phyloP scores from a whole-genome alignment of 2,113 vertebrate species.

The Brienomyrus longianalis region DNA sequence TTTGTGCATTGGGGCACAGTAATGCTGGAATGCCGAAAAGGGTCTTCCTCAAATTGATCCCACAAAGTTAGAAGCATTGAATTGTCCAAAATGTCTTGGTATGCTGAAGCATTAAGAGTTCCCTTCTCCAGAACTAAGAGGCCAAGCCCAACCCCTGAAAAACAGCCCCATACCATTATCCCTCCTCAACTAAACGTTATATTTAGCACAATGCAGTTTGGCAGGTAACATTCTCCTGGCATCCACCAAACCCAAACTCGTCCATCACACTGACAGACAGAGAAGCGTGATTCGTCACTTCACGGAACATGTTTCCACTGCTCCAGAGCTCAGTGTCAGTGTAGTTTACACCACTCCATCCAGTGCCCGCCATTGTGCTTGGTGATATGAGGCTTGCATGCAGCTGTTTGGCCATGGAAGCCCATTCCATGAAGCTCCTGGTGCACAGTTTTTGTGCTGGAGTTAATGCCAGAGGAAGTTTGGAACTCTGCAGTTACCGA shows the following conservation, averaged over 20 bases:
- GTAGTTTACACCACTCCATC: background rate
- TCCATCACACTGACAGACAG: background rate
- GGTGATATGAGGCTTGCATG: background rate
- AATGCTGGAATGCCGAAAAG: background rate
- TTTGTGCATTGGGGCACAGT: background rate
- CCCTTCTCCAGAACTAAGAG: background rate
- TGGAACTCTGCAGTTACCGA: background rate
- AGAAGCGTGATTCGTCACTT: background rate
- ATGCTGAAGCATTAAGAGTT: background rate
- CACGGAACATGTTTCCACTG: background rate
- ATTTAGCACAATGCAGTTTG: background rate
- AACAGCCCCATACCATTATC: background rate
- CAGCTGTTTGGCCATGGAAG: background rate
- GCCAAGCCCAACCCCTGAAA: background rate
- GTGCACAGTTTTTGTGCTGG: background rate
- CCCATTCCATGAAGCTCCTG: background rate
- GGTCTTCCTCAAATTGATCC: background rate
- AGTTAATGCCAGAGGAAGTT: background rate
- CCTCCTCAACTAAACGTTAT: background rate
- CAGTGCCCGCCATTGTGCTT: background rate
- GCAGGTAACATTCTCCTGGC: background rate
- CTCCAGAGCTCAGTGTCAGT: background rate
- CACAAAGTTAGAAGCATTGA: background rate
- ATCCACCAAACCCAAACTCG: background rate
- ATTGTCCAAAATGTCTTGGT: background rate